Evolutionary conservation across 2,113 vertebrate genomes (phyloP), one percentile per base, ranked within the genome.

Genomic region (Barnardius zonarius): DNA sequence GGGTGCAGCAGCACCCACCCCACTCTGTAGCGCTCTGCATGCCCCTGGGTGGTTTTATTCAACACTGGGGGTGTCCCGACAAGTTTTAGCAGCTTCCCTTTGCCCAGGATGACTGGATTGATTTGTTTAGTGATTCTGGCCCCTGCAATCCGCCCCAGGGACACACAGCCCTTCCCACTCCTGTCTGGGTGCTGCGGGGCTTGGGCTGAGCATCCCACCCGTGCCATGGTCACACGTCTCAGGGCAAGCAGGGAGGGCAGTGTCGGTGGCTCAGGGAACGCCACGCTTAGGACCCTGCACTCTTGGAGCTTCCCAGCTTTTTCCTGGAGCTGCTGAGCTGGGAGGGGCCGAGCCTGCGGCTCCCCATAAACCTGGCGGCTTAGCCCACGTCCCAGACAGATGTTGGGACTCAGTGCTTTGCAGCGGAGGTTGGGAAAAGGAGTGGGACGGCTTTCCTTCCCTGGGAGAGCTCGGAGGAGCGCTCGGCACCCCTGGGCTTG

Each of bases 281-380:
- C 83, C 90, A 46, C 9, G 6, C 78, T 93, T 79, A 92, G 95
- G 97, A 96, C 94, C 85, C 96, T 82, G 97, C 83, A 35, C 0
- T 30, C 63, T 85, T 25, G 11, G 91, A 83, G 74, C 88, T 96
- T 97, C 85, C 79, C 86, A 75, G 90, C 67, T 77, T 92, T 92
- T 95, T 94, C 67, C 95, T 92, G 62, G 96, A 96, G 90, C 89
- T 24, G 64, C 90, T 44, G 92, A 88, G 74, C 92, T 92, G 96
- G 97, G 97, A 95, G 97, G 97, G 96, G 95, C 96, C 8, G 92
- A 74, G 78, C 66, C 59, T 75, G 68, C 67, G 2, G 89, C 96
- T 96, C 96, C 96, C 95, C 96, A 97, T 97, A 97, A 97, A 97
- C 97, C 97, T 97, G 95, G 93, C 64, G 33, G 95, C 88, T 78